These are phyloP conservation scores for Trachelus stipa DNA, from an alignment of 2,888 invertebrate genomes.

Conservation along the genomic window DNA sequence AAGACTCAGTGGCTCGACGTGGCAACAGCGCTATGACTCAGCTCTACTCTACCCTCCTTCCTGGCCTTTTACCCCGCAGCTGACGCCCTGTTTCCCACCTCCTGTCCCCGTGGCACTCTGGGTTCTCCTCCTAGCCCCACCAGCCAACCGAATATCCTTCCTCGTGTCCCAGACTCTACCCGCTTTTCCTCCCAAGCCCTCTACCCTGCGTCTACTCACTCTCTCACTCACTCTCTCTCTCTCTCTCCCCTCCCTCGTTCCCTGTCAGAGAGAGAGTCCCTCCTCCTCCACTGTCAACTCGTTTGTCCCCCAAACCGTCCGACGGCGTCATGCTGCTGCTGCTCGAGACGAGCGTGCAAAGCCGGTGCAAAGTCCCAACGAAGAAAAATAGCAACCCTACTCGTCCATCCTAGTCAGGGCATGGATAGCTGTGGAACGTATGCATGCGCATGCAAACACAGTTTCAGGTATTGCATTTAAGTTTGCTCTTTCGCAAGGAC, in stretches of 20 bases:
- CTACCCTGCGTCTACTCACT: conserved; percentile 23
- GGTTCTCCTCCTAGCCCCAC: conserved; percentile 19
- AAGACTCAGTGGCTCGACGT: conserved; percentile 39
- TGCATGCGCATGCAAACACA: not conserved
- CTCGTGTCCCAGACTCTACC: conserved; percentile 46
- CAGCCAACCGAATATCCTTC: conserved; percentile 47
- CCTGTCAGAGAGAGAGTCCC: not conserved
- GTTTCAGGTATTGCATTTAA: not conserved
- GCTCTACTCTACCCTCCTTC: conserved; percentile 49
- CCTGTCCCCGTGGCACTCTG: conserved; percentile 23
- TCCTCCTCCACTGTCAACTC: conserved; percentile 45
- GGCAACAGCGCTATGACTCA: conserved; percentile 66
- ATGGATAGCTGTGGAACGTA: not conserved
- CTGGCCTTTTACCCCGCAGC: conserved; percentile 52
- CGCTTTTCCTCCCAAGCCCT: conserved; percentile 24
- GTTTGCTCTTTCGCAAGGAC: not conserved
- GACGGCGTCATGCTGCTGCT: conserved; percentile 38
- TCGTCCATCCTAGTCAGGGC: not conserved
- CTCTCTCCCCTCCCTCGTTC: conserved; percentile 16
- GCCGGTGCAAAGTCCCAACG: conserved; percentile 37
- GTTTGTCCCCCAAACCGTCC: conserved; percentile 36
- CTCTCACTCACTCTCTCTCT: conserved; percentile 25
- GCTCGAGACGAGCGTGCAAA: conserved; percentile 44
- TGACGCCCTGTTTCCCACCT: conserved; percentile 56
- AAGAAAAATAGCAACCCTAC: conserved; percentile 40